Conservation (phyloP, 2,888 invertebrate genomes). For the Orthonevra nobilis region DNA sequence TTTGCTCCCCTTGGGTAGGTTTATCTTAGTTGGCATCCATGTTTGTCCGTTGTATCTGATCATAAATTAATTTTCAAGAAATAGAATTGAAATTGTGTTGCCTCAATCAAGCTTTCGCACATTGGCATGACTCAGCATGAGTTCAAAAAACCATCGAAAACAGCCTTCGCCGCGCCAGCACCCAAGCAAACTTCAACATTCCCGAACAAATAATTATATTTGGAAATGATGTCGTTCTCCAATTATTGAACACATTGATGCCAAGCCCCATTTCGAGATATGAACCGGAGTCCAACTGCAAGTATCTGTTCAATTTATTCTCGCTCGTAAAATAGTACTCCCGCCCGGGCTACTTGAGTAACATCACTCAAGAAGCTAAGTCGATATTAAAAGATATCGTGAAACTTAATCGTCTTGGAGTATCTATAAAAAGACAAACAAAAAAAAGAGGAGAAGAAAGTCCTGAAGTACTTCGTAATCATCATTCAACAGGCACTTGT, state of each 20-base stretch:
- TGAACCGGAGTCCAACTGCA: not conserved
- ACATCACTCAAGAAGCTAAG: conserved; percentile 11
- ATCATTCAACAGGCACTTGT: conserved; percentile 50
- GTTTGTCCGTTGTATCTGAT: too few relatives aligned
- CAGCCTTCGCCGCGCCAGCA: not conserved
- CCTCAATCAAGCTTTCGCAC: too few relatives aligned
- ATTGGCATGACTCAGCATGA: too few relatives aligned
- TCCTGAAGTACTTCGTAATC: not conserved
- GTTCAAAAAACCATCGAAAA: conserved; percentile 17
- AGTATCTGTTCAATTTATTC: conserved; percentile 8
- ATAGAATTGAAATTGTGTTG: too few relatives aligned
- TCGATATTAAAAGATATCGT: conserved; percentile 19
- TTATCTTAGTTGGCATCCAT: too few relatives aligned
- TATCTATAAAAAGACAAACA: not conserved
- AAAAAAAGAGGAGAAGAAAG: not conserved
- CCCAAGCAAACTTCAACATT: not conserved
- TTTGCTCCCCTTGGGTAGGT: too few relatives aligned
- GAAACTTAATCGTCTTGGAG: conserved; percentile 14
- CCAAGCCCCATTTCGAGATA: not conserved
- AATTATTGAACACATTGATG: conserved; percentile 31
- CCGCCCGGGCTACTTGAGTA: not conserved
- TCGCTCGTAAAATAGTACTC: not conserved
- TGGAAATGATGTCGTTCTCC: conserved; percentile 39
- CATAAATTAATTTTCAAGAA: too few relatives aligned
- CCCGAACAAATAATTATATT: conserved; percentile 58